These are phyloP conservation scores for Diarsia mendica DNA, from an alignment of 2,888 invertebrate genomes.

Conservation along the genomic window DNA sequence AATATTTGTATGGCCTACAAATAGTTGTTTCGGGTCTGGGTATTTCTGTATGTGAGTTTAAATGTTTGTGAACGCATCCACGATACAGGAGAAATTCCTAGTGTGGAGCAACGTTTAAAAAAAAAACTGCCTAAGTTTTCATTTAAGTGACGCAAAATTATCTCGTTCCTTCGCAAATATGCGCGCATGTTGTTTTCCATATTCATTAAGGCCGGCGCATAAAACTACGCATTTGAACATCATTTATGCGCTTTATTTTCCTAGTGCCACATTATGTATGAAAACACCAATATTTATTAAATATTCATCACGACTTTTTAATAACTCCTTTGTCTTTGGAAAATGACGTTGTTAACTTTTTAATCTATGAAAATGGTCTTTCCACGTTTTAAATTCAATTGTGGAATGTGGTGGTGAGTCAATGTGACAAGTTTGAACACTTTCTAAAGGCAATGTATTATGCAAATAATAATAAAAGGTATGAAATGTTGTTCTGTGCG, in stretches of 20 bases:
- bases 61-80: no score
- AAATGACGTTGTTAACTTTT: conserved; percentile 39
- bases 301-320: conserved; percentile 36
- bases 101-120: no score
- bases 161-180: conserved; percentile 9
- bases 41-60: no score
- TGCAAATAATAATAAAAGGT: conserved; percentile 30
- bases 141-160: conserved; percentile 31
- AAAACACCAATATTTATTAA: conserved; percentile 31
- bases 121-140: conserved; percentile 10
- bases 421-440: conserved; percentile 20
- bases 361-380: conserved; percentile 13
- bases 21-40: no score
- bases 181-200: conserved; percentile 43
- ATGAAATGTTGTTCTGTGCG: conserved; percentile 23
- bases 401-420: conserved; percentile 23
- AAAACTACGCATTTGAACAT: conserved; percentile 41
- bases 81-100: no score
- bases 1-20: no score
- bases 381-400: conserved; percentile 26
- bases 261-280: conserved; percentile 21
- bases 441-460: conserved; percentile 43
- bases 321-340: conserved; percentile 37
- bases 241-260: conserved; percentile 17
- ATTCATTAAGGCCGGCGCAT: conserved; percentile 43